Conservation (phyloP, 2,797 vertebrate genomes). For the Lepilemur ruficaudatus region DNA sequence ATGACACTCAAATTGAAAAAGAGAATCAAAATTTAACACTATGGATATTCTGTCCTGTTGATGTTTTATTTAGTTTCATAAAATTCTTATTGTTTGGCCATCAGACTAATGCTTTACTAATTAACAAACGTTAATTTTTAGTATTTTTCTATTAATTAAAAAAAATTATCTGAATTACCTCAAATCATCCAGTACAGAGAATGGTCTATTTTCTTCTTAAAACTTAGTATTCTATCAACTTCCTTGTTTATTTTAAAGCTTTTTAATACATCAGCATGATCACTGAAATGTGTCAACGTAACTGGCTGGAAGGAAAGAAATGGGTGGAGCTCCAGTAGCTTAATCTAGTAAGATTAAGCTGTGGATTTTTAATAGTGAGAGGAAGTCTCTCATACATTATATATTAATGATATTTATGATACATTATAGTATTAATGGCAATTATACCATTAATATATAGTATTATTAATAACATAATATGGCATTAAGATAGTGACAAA, state of each 20-base stretch:
- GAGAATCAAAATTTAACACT: neutral
- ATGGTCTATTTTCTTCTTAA: neutral
- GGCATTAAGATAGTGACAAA: neutral
- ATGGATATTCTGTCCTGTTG: neutral
- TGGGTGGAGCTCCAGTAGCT: too few species aligned
- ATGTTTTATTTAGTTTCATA: neutral
- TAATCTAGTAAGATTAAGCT: neutral
- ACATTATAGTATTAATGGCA: neutral
- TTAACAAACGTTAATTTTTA: slow-evolving; percentile 31
- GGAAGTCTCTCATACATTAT: neutral
- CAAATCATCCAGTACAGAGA: neutral
- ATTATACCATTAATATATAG: neutral
- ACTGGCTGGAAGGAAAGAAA: too few species aligned
- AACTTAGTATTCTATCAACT: neutral
- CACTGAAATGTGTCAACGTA: neutral
- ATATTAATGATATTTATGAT: neutral
- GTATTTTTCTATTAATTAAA: neutral
- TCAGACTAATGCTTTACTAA: neutral
- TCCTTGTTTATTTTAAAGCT: neutral
- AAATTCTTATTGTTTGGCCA: neutral
- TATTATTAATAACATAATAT: neutral
- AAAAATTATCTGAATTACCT: neutral
- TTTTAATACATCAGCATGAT: neutral
- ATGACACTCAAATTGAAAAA: neutral
- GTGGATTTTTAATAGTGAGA: neutral